Percentiles rank a stretch among this genome's conserved stretches.
phyloP scores from a whole-genome alignment of 1,140 invertebrate genomes.

The Drosophila azteca region DNA sequence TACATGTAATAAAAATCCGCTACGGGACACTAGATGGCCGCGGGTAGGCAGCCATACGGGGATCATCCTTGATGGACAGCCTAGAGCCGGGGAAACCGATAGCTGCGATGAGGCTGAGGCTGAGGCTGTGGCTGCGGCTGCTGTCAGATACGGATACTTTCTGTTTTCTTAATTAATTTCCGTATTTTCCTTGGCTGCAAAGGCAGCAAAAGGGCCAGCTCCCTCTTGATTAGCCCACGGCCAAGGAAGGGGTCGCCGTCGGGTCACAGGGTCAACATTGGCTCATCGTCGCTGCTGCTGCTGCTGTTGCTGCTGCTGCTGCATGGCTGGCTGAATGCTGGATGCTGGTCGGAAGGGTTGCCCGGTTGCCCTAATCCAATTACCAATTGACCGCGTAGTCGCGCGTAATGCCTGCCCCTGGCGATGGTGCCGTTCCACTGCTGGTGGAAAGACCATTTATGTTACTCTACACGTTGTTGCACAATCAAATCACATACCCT shows the following conservation, averaged over 20 bases:
- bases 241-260: constrained; percentile 15
- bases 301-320: neutral
- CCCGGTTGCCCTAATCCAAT: constrained; percentile 61
- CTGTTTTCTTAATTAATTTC: constrained; percentile 75
- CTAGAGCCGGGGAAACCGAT: too few relatives aligned
- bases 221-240: constrained; percentile 17
- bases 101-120: neutral
- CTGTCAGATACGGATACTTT: constrained; percentile 2
- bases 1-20: constrained; percentile 68
- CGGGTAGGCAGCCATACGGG: constrained; percentile 2
- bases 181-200: constrained; percentile 30
- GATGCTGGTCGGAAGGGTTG: constrained; percentile 39
- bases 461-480: constrained; percentile 14
- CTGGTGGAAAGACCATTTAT: too few relatives aligned
- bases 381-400: constrained; percentile 67
- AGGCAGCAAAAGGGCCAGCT: constrained; percentile 36
- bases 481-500: constrained; percentile 1
- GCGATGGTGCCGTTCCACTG: too few relatives aligned
- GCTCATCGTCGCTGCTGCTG: too few relatives aligned
- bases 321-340: constrained; percentile 16
- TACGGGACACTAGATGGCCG: constrained; percentile 39
- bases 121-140: too few relatives aligned
- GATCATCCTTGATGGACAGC: neutral
- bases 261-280: constrained; percentile 38
- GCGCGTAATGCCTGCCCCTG: constrained; percentile 26